These are phyloP conservation scores for Rhopalosiphum padi DNA, from an alignment of 1,140 invertebrate species.

Conservation along the genomic window DNA sequence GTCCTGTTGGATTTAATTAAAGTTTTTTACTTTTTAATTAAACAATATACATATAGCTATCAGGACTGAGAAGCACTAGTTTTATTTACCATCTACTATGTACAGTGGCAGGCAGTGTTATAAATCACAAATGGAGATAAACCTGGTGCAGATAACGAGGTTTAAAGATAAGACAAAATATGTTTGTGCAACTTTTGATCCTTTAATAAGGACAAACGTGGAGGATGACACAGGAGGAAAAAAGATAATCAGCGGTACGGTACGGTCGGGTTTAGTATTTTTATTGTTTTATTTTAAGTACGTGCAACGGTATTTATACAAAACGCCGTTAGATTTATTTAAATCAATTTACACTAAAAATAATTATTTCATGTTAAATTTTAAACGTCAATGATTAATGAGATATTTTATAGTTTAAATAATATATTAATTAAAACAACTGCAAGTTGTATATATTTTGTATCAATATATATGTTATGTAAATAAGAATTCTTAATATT, in stretches of 20 bases:
- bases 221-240: background rate
- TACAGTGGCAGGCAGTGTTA: background rate
- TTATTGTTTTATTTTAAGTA: background rate
- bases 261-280: background rate
- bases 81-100: conserved; percentile 4
- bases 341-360: background rate
- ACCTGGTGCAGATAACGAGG: conserved; percentile 20
- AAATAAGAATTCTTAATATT: background rate
- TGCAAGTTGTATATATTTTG: background rate
- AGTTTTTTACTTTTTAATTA: conserved; percentile 53
- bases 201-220: background rate
- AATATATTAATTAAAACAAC: background rate
- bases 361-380: background rate
- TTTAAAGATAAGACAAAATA: conserved; percentile 34
- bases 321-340: background rate
- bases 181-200: conserved; percentile 2
- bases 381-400: background rate
- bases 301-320: background rate
- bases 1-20: conserved; percentile 42
- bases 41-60: conserved; percentile 33
- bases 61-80: background rate
- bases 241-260: background rate
- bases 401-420: background rate
- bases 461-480: background rate
- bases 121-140: conserved; percentile 46